Percentiles rank a stretch among this genome's conserved stretches.
Conservation (phyloP, 2,797 vertebrate species). For the Tiaroga cobitis region DNA sequence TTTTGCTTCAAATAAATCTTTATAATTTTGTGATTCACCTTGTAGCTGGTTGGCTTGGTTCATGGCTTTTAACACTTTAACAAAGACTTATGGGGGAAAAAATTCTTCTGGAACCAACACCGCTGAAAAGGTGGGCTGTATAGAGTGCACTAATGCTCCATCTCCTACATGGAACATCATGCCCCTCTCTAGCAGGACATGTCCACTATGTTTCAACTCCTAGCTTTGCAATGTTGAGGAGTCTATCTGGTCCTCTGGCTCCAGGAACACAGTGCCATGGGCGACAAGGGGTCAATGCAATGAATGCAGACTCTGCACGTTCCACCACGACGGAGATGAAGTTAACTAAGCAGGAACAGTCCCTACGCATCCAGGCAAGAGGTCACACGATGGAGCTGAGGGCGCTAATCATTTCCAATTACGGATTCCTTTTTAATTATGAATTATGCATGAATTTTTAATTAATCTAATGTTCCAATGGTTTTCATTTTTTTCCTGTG, state of each 20-base stretch:
- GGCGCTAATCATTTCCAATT: slow-evolving; percentile 84
- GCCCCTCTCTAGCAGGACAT: slow-evolving; percentile 73
- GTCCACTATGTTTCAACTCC: slow-evolving; percentile 66
- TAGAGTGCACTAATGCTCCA: background rate
- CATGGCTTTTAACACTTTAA: background rate
- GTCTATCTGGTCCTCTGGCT: slow-evolving; percentile 74
- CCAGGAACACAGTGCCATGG: slow-evolving; percentile 72
- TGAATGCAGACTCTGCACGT: slow-evolving; percentile 1
- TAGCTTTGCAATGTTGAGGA: slow-evolving; percentile 72
- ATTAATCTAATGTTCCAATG: slow-evolving; percentile 86
- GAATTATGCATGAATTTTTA: slow-evolving; percentile 89
- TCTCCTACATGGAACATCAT: slow-evolving; percentile 2
- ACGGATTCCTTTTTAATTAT: slow-evolving; percentile 87
- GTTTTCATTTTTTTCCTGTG: slow-evolving; percentile 66
- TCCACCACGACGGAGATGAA: slow-evolving; percentile 60
- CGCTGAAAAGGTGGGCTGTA: background rate
- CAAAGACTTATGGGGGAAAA: background rate
- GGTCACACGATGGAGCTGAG: slow-evolving; percentile 77
- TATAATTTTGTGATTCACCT: background rate
- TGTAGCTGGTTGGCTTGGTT: background rate
- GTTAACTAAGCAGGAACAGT: slow-evolving; percentile 74
- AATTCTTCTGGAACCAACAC: background rate
- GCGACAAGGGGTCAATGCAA: slow-evolving; percentile 64
- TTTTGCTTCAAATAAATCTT: background rate
- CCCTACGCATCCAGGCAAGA: slow-evolving; percentile 67